phyloP scores from a whole-genome alignment of 2,888 invertebrate species.

The Metopia argyrocephala region DNA sequence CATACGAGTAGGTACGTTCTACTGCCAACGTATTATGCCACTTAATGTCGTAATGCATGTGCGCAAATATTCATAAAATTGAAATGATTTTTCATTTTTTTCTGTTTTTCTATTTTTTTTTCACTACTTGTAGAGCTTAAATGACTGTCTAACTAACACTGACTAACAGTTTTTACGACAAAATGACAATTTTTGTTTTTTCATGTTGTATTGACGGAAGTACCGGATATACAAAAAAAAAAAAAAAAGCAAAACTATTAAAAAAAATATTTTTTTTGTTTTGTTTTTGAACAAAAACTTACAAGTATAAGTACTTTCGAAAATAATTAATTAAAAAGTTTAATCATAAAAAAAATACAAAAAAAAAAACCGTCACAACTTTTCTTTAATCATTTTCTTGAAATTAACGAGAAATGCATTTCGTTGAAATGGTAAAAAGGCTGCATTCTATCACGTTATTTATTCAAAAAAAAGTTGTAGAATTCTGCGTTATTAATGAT shows the following conservation, averaged over 20 bases:
- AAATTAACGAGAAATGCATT: too few relatives aligned
- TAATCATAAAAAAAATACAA: background rate
- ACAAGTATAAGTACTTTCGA: background rate
- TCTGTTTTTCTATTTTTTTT: background rate
- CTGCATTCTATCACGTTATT: too few relatives aligned
- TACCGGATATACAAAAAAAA: constrained; percentile 32
- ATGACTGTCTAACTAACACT: background rate
- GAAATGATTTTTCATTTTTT: constrained; percentile 10
- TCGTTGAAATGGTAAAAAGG: too few relatives aligned
- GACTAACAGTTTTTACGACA: background rate
- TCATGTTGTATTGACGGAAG: constrained; percentile 35
- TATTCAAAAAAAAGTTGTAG: too few relatives aligned
- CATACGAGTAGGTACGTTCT: background rate
- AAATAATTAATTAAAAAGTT: constrained; percentile 7
- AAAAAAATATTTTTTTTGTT: constrained; percentile 1
- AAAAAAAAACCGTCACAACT: too few relatives aligned
- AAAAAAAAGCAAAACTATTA: background rate
- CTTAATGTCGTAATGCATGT: constrained; percentile 21
- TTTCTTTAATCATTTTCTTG: too few relatives aligned
- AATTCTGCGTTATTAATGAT: too few relatives aligned
- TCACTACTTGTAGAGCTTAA: too few relatives aligned
- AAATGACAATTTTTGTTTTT: constrained; percentile 26
- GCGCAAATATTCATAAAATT: constrained; percentile 9
- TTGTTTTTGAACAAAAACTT: background rate
- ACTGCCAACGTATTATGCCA: background rate